Base-by-base conservation (phyloP, 2,888 invertebrate genomes). In the Rhagophthalmus giganteus region DNA sequence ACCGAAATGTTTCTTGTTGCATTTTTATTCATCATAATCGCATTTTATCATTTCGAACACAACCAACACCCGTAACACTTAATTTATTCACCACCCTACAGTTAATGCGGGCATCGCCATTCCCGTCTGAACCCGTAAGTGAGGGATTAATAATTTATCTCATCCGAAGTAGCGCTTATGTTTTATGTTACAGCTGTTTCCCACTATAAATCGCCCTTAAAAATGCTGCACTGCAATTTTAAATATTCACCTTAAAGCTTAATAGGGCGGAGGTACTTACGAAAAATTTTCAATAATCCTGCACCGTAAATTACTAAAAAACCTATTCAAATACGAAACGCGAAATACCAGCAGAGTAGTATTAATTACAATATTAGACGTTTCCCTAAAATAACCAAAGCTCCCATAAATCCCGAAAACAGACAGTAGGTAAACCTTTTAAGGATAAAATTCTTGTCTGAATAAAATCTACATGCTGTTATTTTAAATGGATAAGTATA, bases 171-270 rank as follows among this genome's bases (percentile, higher is more conserved):
- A 42, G 49, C 58, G 53, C 55, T 55, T 55, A 58, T 59, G 54
- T 61, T 62, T 59, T 61, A 61, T 56, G 55, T 52, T 57, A 56
- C 61, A 61, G 57, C 61, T 61, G 62, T 57, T 62, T 57, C 59
- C 57, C 50, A 50, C 58, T 56, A 62, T 62, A 62, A 62, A 62
- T 61, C 57, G 60, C 55, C 54, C 57, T 41, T 40, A 52, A 59
- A 40, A 62, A 57, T 58, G 60, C 57, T 51, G 57, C 58, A 55
- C 45, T 40, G 56, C 58, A 55, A 53, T 59, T 57, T 58, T 55
- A 55, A 60, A 54, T 58, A 55, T 58, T 56, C 51, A 62, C 60
- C 60, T 60, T 60, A 52, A 58, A 42, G 52, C 47, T 34, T 49
- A 49, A 54, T 54, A 48, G n/a, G n/a, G n/a, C n/a, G n/a, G n/a